phyloP scores from a whole-genome alignment of 1,140 invertebrate species.

The Doryteuthis pealeii region DNA sequence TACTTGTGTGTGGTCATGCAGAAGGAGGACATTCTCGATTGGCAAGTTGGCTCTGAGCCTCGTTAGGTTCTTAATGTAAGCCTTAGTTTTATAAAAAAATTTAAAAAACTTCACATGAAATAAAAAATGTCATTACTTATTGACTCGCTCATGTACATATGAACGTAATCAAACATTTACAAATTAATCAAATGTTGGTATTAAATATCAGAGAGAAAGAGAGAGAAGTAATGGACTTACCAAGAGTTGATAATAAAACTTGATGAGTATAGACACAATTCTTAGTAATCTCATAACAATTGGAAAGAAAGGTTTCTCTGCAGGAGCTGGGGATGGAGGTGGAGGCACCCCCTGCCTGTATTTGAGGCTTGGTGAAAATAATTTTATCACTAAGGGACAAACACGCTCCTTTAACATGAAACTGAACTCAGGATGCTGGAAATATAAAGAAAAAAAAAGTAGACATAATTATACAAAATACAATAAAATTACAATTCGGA shows the following conservation, averaged over 20 bases:
- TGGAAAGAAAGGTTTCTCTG: constrained; percentile 93
- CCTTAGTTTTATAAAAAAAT: no score
- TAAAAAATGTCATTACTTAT: no score
- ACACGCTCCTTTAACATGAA: constrained; percentile 94
- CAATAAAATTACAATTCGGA: neutral
- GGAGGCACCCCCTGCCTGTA: constrained; percentile 50
- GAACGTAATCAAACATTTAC: no score
- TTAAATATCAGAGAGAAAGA: no score
- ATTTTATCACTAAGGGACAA: constrained; percentile 94
- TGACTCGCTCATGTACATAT: no score
- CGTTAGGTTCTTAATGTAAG: no score
- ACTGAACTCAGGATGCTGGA: constrained; percentile 90
- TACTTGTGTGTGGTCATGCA: no score
- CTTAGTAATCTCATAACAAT: constrained; percentile 92
- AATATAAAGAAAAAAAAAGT: constrained; percentile 54
- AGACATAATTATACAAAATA: no score
- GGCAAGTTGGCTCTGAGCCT: no score
- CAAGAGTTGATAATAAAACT: constrained; percentile 89
- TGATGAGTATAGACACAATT: constrained; percentile 89
- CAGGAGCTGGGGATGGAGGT: constrained; percentile 71
- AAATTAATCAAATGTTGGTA: no score
- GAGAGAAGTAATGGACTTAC: constrained; percentile 64
- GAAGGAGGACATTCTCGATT: no score
- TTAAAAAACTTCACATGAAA: no score
- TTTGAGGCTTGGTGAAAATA: constrained; percentile 85